Evolutionary conservation across 2,113 vertebrate genomes (phyloP).

Genomic region (Motacilla tschutschensis): DNA sequence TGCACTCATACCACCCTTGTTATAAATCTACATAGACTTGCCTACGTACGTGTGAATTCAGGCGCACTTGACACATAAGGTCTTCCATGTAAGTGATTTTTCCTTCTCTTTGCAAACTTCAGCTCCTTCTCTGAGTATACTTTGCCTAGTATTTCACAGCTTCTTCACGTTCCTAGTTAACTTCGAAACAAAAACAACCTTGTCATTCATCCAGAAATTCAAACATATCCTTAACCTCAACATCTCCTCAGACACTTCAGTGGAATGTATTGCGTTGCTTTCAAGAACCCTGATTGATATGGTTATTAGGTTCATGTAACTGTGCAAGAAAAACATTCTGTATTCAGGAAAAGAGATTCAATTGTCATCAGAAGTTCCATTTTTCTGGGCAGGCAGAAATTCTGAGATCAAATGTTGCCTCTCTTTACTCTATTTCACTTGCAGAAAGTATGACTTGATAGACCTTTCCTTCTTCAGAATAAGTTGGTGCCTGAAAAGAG

Average conservation of each 20-base stretch:
- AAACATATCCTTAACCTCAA: conserved; percentile 58
- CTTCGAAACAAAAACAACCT: conserved; percentile 51
- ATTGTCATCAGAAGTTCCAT: conserved; percentile 41
- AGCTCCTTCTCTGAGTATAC: conserved; percentile 6
- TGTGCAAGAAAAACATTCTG: conserved; percentile 46
- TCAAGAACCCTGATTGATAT: conserved; percentile 63
- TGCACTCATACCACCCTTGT: background rate
- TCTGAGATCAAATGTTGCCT: conserved; percentile 61
- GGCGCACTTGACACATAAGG: conserved; percentile 8
- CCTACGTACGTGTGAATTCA: background rate
- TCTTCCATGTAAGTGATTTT: conserved; percentile 19
- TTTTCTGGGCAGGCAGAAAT: conserved; percentile 40
- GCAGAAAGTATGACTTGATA: conserved; percentile 28
- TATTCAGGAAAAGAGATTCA: conserved; percentile 39
- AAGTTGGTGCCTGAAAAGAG: conserved; percentile 4
- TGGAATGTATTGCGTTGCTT: conserved; percentile 44
- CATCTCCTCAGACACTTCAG: conserved; percentile 39
- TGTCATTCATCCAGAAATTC: conserved; percentile 46
- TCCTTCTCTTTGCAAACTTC: conserved; percentile 11
- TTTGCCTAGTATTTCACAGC: conserved; percentile 6
- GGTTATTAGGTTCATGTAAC: conserved; percentile 60
- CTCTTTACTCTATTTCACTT: conserved; percentile 27
- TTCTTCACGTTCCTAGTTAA: conserved; percentile 30
- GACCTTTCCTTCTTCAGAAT: conserved; percentile 44
- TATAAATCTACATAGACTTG: background rate